Conservation (phyloP, 2,888 invertebrate species). For the Deroplatys truncata region DNA sequence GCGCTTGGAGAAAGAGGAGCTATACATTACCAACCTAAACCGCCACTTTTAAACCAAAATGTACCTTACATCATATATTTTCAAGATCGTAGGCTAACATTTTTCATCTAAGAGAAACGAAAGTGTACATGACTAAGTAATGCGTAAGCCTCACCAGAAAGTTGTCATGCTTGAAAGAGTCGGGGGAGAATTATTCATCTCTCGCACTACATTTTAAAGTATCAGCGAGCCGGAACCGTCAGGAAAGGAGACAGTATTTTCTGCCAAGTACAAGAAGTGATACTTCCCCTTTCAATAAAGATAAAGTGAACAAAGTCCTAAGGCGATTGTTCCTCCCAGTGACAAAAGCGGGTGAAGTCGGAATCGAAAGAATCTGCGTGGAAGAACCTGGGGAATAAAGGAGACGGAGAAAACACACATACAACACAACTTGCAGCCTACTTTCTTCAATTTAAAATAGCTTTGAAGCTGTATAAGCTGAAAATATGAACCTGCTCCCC, state of each 20-base stretch:
- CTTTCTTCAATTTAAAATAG: background rate
- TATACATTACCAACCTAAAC: no score
- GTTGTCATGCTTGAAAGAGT: background rate
- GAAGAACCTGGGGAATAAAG: background rate
- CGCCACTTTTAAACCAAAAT: no score
- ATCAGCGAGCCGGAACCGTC: background rate
- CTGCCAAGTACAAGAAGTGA: background rate
- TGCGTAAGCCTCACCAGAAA: background rate
- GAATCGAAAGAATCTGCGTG: background rate
- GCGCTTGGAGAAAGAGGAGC: no score
- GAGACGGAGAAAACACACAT: background rate
- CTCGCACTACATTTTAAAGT: background rate
- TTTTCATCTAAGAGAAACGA: background rate
- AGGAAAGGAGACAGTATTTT: background rate
- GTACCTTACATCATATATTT: no score
- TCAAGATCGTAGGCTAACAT: no score
- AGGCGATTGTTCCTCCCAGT: background rate
- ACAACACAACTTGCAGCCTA: background rate
- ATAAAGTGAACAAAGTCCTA: background rate
- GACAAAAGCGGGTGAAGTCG: background rate
- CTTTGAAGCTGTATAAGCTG: no score
- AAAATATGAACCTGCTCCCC: no score
- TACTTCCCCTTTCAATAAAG: background rate
- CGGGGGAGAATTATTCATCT: background rate
- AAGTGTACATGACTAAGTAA: background rate